Evolutionary conservation across 2,797 vertebrate genomes (phyloP).

Genomic region (Diceros bicornis): DNA sequence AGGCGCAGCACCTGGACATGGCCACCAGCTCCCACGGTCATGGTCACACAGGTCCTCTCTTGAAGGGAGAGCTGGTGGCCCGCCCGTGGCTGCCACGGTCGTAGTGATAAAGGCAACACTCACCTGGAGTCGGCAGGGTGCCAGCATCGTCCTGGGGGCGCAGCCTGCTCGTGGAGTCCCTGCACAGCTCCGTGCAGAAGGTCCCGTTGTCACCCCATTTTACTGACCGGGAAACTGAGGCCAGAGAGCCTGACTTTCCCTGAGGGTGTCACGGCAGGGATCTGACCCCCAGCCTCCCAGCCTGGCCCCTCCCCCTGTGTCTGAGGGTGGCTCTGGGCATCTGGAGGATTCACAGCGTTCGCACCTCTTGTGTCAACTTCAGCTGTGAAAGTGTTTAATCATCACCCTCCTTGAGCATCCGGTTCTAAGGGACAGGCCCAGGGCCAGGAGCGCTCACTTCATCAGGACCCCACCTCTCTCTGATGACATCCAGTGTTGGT

Average conservation of each 20-base stretch:
- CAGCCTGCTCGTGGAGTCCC: accelerated
- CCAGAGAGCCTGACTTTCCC: background rate
- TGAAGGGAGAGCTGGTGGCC: no score
- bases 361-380: background rate
- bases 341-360: background rate
- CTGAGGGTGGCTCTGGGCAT: background rate
- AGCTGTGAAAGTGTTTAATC: background rate
- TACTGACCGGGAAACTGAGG: background rate
- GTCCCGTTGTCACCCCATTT: background rate
- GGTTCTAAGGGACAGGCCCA: background rate
- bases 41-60: no score
- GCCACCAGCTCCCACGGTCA: background rate
- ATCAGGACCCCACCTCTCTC: background rate
- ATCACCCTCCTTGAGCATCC: background rate
- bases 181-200: accelerated
- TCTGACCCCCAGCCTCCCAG: background rate
- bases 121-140: background rate
- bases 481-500: background rate
- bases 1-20: background rate
- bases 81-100: background rate
- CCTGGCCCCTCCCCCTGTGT: background rate
- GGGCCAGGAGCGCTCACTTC: background rate
- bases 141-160: background rate
- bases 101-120: background rate
- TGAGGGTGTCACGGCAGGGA: background rate